A percentile compares a stretch with the other conserved stretches of the same genome.
These are phyloP conservation scores for Pelochelys cantorii DNA, from an alignment of 2,797 vertebrate genomes.

Conservation along the genomic window DNA sequence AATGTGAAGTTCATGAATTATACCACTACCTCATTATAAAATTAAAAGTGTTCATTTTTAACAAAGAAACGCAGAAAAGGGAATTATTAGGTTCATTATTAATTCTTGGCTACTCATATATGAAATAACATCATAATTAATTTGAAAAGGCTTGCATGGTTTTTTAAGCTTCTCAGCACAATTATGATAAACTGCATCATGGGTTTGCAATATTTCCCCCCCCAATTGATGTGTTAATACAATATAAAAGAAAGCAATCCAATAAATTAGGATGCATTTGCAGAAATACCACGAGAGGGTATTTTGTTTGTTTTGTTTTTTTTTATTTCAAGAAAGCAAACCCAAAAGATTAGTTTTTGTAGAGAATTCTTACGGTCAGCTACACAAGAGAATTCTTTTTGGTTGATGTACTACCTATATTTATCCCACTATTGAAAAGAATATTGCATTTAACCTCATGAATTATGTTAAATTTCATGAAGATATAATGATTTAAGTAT, in stretches of 20 bases:
- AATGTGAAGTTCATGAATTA: slow-evolving; percentile 21
- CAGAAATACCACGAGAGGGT: background rate
- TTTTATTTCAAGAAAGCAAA: background rate
- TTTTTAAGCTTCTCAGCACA: background rate
- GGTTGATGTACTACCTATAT: background rate
- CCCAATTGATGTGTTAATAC: slow-evolving; percentile 28
- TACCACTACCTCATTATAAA: slow-evolving; percentile 51
- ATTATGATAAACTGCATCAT: background rate
- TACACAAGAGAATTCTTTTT: rapidly evolving
- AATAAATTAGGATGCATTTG: background rate
- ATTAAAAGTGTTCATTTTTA: slow-evolving; percentile 47
- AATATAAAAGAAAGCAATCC: background rate
- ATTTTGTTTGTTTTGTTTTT: background rate
- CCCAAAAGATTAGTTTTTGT: background rate
- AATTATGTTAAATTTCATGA: background rate
- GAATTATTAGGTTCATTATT: slow-evolving; percentile 58
- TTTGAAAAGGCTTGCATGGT: slow-evolving; percentile 13
- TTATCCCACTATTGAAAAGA: rapidly evolving
- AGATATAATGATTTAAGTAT: background rate
- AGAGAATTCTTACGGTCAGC: rapidly evolving
- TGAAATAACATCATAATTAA: slow-evolving; percentile 44
- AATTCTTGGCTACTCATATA: slow-evolving; percentile 33
- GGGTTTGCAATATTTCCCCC: background rate
- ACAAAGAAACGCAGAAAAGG: slow-evolving; percentile 23
- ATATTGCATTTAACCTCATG: background rate